Conservation (phyloP, 2,888 invertebrate species). For the Watsonalla binaria region DNA sequence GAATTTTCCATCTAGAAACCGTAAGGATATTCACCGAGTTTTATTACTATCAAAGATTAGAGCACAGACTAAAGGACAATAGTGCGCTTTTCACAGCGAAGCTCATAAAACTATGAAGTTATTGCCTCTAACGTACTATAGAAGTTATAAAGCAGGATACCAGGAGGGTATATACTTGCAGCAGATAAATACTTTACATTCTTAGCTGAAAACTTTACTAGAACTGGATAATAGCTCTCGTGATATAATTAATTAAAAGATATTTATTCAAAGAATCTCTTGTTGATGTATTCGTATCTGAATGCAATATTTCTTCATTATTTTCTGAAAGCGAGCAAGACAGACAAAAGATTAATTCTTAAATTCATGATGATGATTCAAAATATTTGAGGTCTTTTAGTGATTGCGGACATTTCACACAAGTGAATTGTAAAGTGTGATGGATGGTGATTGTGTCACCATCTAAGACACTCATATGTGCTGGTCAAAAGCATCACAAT, state of each 20-base stretch:
- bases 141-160: conserved; percentile 52
- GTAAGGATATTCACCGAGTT: neutral
- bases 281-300: no score
- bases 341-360: no score
- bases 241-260: no score
- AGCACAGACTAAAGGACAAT: neutral
- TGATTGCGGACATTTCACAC: no score
- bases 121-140: conserved; percentile 58
- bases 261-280: no score
- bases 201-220: conserved; percentile 25
- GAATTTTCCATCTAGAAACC: no score
- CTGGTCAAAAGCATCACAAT: no score
- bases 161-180: conserved; percentile 8
- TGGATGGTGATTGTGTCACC: neutral
- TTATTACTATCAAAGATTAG: neutral
- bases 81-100: neutral
- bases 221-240: neutral
- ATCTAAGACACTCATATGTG: neutral
- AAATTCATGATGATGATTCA: no score
- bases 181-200: conserved; percentile 38
- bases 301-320: no score
- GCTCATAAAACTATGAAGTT: conserved; percentile 60
- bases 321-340: no score
- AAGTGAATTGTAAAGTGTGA: no score
- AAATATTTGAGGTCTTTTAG: no score